A percentile compares a stretch with the other conserved stretches of the same genome.
phyloP scores from a whole-genome alignment of 2,113 vertebrate species.

The Vanacampus margaritifer region DNA sequence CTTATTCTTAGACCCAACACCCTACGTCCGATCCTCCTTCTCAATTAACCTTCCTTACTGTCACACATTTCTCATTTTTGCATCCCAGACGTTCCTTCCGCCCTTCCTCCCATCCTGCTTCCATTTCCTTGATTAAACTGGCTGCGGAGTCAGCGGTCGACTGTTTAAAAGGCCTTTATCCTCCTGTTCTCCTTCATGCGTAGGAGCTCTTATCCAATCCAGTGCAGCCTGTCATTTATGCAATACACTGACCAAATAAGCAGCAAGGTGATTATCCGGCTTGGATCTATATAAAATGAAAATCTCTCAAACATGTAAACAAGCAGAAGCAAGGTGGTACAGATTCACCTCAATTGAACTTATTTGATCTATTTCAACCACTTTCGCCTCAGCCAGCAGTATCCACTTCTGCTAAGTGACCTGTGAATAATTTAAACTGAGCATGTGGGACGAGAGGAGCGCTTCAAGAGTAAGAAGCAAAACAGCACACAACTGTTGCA shows the following conservation, averaged over 20 bases:
- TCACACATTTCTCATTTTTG: conserved; percentile 21
- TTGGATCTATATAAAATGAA: no score
- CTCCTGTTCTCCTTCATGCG: conserved; percentile 4
- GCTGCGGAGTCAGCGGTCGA: conserved; percentile 8
- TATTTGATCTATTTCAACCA: background rate
- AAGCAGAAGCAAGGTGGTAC: background rate
- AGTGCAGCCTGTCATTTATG: conserved; percentile 1
- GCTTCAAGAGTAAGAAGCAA: background rate
- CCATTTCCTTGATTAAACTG: conserved; percentile 67
- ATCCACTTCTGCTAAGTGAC: conserved; percentile 9
- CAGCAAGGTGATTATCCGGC: background rate
- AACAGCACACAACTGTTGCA: conserved; percentile 8
- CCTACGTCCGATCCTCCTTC: conserved; percentile 29
- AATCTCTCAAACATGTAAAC: background rate
- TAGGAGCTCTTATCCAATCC: conserved; percentile 10
- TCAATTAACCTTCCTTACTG: conserved; percentile 31
- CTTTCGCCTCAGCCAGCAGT: background rate
- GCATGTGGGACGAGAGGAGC: conserved; percentile 25
- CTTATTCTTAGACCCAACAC: background rate
- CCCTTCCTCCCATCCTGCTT: conserved; percentile 38
- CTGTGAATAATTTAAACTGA: conserved; percentile 2
- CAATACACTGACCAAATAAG: background rate
- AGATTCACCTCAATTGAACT: background rate
- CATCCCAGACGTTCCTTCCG: conserved; percentile 7
- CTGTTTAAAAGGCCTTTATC: conserved; percentile 29